Conservation (phyloP, 2,113 vertebrate genomes). For the Pluvialis apricaria region DNA sequence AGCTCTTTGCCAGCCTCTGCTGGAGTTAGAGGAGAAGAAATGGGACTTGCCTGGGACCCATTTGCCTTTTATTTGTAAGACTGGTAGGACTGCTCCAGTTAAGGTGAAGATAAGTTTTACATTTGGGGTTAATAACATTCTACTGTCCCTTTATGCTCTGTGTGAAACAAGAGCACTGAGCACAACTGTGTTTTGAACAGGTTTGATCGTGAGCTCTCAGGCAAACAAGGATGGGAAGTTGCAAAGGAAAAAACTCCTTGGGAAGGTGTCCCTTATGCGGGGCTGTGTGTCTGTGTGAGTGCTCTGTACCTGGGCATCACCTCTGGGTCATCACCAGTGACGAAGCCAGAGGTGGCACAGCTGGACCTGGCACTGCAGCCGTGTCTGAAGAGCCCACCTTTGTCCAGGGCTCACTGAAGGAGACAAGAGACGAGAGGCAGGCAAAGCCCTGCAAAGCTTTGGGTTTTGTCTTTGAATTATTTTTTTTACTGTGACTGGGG, state of each 20-base stretch:
- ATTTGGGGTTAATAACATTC: neutral
- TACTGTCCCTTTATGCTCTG: neutral
- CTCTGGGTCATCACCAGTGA: neutral
- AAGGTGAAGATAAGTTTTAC: neutral
- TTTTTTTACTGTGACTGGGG: neutral
- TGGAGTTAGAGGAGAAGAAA: neutral
- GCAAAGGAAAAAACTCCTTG: neutral
- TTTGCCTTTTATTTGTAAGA: neutral
- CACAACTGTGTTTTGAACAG: neutral
- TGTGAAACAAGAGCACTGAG: neutral
- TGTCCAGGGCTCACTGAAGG: neutral
- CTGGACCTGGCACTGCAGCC: neutral
- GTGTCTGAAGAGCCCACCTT: neutral
- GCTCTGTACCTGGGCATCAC: neutral
- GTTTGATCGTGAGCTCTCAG: neutral
- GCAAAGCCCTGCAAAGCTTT: neutral
- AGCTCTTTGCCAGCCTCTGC: neutral
- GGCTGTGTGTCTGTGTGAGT: neutral
- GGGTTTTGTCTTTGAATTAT: neutral
- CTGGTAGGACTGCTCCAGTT: neutral
- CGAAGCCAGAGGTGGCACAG: neutral
- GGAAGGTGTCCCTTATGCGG: neutral
- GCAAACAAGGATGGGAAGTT: neutral
- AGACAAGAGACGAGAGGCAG: accelerated
- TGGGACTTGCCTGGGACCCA: neutral